A percentile compares a stretch with the other conserved stretches of the same genome.
These are phyloP conservation scores for Prosapia bicincta DNA, from an alignment of 2,888 invertebrate species.

Conservation along the genomic window DNA sequence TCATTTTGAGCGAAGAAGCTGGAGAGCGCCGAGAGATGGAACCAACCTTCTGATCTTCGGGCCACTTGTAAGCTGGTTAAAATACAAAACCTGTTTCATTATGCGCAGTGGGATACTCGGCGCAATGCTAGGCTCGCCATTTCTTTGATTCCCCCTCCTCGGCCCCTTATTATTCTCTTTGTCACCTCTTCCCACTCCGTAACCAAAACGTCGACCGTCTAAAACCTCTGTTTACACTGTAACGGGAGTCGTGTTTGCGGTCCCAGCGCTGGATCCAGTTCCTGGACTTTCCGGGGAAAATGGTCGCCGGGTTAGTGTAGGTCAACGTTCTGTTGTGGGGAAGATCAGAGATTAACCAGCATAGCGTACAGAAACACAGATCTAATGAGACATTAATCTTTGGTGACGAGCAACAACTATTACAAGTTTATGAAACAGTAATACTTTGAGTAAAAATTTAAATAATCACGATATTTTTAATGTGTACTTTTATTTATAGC, in stretches of 20 bases:
- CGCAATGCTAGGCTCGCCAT: neutral
- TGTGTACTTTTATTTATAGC: too few species aligned
- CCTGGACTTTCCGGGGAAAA: neutral
- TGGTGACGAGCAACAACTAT: too few species aligned
- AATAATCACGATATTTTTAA: too few species aligned
- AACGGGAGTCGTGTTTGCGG: neutral
- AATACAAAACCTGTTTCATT: neutral
- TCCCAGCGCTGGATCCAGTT: too few species aligned
- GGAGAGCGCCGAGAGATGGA: neutral
- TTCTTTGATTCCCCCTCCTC: neutral
- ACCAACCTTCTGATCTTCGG: neutral
- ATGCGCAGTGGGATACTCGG: neutral
- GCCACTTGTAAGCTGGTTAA: neutral
- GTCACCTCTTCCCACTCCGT: neutral
- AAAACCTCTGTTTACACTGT: neutral
- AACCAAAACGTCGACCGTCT: neutral
- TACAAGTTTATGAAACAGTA: too few species aligned
- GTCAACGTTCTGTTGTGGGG: neutral
- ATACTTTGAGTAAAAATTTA: too few species aligned
- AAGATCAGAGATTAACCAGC: too few species aligned
- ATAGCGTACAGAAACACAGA: too few species aligned
- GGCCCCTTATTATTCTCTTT: neutral
- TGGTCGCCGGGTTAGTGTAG: neutral
- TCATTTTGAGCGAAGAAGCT: neutral
- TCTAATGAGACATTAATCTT: too few species aligned